Evolutionary conservation across 2,888 invertebrate genomes (phyloP).

Genomic region (Melinaea menophilus): DNA sequence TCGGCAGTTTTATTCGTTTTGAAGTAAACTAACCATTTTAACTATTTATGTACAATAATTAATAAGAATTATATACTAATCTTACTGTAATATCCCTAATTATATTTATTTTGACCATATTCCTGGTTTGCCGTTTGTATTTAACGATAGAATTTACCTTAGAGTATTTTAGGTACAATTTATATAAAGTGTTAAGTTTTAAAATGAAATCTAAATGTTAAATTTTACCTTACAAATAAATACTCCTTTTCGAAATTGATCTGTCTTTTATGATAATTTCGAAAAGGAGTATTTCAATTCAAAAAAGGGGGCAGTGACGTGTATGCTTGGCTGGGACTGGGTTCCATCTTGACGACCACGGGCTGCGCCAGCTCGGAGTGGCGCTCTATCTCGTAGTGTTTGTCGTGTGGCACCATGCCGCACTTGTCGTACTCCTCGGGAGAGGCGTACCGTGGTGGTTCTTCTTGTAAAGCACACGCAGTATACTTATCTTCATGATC

Average conservation of each 20-base stretch:
- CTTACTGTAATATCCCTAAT: neutral
- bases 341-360: constrained; percentile 79
- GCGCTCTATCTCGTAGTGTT: constrained; percentile 69
- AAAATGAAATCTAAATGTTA: constrained; percentile 18
- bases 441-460: constrained; percentile 76
- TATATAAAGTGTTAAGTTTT: constrained; percentile 14
- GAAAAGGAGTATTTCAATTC: constrained; percentile 82
- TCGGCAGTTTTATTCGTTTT: neutral
- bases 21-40: neutral
- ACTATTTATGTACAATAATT: neutral
- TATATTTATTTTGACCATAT: neutral
- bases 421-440: constrained; percentile 81
- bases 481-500: constrained; percentile 71
- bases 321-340: constrained; percentile 78
- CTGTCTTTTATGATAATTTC: constrained; percentile 66
- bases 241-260: constrained; percentile 77
- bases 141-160: neutral
- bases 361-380: constrained; percentile 65
- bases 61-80: neutral
- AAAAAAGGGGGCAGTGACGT: constrained; percentile 87
- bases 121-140: neutral
- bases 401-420: constrained; percentile 68
- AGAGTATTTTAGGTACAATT: constrained; percentile 3
- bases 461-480: constrained; percentile 70
- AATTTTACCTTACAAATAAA: constrained; percentile 32